A percentile compares a stretch with the other conserved stretches of the same genome.
phyloP scores from a whole-genome alignment of 2,888 invertebrate genomes.

The Dryadula phaetusa region DNA sequence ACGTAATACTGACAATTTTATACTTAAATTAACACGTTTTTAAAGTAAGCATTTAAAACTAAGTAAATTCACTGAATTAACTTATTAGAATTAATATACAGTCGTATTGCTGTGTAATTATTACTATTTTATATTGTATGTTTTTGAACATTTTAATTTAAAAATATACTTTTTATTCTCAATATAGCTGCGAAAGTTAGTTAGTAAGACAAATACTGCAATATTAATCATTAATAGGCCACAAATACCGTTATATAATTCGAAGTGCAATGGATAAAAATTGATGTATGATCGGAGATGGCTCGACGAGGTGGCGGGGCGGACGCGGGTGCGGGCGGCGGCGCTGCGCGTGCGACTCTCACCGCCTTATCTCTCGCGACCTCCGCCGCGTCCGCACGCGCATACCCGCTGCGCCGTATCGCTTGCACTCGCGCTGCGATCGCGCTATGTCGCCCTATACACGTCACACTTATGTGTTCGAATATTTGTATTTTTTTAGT shows the following conservation, averaged over 20 bases:
- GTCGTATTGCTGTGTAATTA: not conserved
- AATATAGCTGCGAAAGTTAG: not conserved
- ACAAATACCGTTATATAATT: slow-evolving; percentile 78
- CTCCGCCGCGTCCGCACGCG: slow-evolving; percentile 82
- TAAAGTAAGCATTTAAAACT: slow-evolving; percentile 11
- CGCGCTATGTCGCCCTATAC: slow-evolving; percentile 74
- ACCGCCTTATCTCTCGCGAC: slow-evolving; percentile 84
- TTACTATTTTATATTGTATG: not conserved
- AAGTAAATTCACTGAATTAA: no score
- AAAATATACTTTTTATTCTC: not conserved
- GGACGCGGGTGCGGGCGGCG: slow-evolving; percentile 64
- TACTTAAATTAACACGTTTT: slow-evolving; percentile 29
- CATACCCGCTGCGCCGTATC: slow-evolving; percentile 72
- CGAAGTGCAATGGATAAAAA: slow-evolving; percentile 74
- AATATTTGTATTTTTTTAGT: slow-evolving; percentile 65
- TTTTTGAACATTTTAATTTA: not conserved
- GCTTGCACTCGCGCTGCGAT: slow-evolving; percentile 62
- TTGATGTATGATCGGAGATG: slow-evolving; percentile 74
- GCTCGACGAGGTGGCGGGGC: slow-evolving; percentile 61
- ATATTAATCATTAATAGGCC: slow-evolving; percentile 61
- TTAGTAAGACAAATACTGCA: not conserved
- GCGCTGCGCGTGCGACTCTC: slow-evolving; percentile 79
- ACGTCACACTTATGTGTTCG: slow-evolving; percentile 68
- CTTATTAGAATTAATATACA: no score
- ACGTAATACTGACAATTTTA: slow-evolving; percentile 45